Percentiles rank a stretch among this genome's conserved stretches.
phyloP scores from a whole-genome alignment of 2,888 invertebrate species.

The Heliconius charithonia region DNA sequence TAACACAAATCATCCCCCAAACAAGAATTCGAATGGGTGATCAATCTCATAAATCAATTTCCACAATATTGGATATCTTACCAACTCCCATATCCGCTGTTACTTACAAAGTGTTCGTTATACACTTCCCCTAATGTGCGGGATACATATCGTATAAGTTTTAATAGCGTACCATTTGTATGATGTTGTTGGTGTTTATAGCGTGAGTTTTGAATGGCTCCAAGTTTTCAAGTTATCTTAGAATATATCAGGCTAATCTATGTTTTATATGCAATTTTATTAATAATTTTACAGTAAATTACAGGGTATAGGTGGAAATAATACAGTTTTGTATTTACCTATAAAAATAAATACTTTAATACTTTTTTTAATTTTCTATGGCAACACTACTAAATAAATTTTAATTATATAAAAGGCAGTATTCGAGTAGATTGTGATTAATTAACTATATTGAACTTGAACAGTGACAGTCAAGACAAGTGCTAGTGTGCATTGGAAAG shows the following conservation, averaged over 20 bases:
- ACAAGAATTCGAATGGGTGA: neutral
- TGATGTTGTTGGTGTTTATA: conserved; percentile 16
- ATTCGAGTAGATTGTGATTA: too few species aligned
- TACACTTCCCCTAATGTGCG: conserved; percentile 25
- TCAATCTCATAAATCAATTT: neutral
- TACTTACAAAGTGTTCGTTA: conserved; percentile 14
- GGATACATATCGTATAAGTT: conserved; percentile 24
- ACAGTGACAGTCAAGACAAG: too few species aligned
- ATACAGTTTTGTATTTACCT: too few species aligned
- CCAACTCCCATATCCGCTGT: neutral
- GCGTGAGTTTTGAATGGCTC: conserved; percentile 2
- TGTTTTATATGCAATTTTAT: neutral
- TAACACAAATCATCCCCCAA: neutral
- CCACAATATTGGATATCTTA: neutral
- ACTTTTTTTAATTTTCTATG: too few species aligned
- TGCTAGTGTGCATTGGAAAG: too few species aligned
- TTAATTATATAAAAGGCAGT: too few species aligned
- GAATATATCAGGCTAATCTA: neutral
- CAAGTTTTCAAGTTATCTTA: neutral
- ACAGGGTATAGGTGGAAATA: neutral
- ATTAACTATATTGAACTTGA: too few species aligned
- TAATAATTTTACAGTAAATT: neutral
- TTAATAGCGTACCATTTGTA: conserved; percentile 24
- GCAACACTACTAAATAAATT: too few species aligned
- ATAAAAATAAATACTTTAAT: too few species aligned